Evolutionary conservation across 2,888 invertebrate genomes (phyloP).

Genomic region (Scelioninae gen. 2): DNA sequence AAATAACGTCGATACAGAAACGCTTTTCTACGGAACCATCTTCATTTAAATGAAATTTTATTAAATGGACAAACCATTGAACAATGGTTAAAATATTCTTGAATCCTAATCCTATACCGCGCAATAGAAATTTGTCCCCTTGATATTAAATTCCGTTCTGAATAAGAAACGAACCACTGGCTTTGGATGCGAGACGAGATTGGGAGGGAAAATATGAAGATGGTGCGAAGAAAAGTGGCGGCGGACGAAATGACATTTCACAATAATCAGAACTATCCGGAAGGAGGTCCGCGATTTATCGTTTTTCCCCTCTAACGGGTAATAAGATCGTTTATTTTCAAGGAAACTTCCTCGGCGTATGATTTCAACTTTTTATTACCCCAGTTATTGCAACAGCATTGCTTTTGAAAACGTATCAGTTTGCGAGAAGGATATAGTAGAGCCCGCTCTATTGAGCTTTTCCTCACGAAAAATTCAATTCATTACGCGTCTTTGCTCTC

Average conservation of each 20-base stretch:
- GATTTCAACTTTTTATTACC: conserved; percentile 52
- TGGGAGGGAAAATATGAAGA: conserved; percentile 48
- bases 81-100: conserved; percentile 25
- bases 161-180: conserved; percentile 46
- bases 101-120: conserved; percentile 37
- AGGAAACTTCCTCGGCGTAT: conserved; percentile 38
- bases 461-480: conserved; percentile 50
- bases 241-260: conserved; percentile 43
- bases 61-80: conserved; percentile 19
- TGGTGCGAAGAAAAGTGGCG: conserved; percentile 29
- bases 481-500: conserved; percentile 36
- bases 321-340: conserved; percentile 54
- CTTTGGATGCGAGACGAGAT: conserved; percentile 34
- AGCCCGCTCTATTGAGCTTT: conserved; percentile 29
- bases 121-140: conserved; percentile 38
- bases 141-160: conserved; percentile 45
- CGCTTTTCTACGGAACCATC: background rate
- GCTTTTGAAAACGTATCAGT: conserved; percentile 37
- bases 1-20: too few species aligned
- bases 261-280: conserved; percentile 47
- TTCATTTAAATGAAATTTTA: conserved; percentile 23
- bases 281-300: conserved; percentile 33
- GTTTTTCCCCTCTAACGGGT: conserved; percentile 37
- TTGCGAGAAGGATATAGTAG: conserved; percentile 32
- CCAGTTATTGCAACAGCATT: conserved; percentile 42